Conservation (phyloP, 2,888 invertebrate genomes). For the Odontomyia ornata region DNA sequence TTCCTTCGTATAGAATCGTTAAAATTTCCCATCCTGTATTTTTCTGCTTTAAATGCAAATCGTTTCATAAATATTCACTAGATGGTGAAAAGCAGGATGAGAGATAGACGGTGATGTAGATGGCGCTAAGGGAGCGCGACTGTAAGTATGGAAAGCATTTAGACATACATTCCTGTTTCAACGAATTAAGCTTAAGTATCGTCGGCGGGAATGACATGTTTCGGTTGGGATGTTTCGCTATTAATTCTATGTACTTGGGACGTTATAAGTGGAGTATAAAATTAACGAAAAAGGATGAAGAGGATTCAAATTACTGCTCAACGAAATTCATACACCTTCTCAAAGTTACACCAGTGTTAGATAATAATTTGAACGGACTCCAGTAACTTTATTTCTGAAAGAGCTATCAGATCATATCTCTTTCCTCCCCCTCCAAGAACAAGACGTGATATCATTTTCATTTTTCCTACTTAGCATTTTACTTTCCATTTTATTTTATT, state of each 20-base stretch:
- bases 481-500: constrained; percentile 32
- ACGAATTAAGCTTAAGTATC: too few relatives aligned
- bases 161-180: neutral
- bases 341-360: neutral
- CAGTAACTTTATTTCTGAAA: neutral
- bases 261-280: too few relatives aligned
- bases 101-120: neutral
- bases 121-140: neutral
- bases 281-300: neutral
- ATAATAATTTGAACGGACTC: neutral
- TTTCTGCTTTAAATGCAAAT: constrained; percentile 41
- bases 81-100: neutral
- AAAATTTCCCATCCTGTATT: constrained; percentile 32
- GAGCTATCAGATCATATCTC: neutral
- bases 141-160: neutral
- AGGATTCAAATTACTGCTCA: neutral
- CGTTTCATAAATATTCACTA: constrained; percentile 45
- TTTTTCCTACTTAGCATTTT: neutral
- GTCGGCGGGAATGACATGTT: too few relatives aligned
- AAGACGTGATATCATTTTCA: constrained; percentile 14
- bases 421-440: neutral
- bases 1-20: neutral
- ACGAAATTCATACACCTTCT: neutral
- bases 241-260: too few relatives aligned
- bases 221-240: too few relatives aligned